Evolutionary conservation across 2,797 vertebrate species (phyloP).

Genomic region (Bovichtus diacanthus): DNA sequence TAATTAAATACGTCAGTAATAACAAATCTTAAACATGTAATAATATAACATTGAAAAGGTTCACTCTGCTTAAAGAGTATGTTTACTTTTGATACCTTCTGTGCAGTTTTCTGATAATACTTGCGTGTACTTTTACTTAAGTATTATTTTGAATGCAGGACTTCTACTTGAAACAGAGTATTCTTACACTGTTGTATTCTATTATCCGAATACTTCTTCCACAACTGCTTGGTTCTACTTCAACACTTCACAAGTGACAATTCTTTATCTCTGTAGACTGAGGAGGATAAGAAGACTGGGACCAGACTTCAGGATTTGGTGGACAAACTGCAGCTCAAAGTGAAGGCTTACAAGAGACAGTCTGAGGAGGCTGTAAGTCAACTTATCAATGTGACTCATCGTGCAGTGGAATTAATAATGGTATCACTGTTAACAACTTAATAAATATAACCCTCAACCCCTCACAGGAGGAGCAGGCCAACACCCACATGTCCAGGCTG

Average conservation of each 20-base stretch:
- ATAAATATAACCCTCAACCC: not conserved
- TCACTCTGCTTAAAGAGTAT: not conserved
- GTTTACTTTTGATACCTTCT: not conserved
- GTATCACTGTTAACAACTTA: not conserved
- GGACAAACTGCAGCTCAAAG: slow-evolving; percentile 82
- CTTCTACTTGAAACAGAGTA: not conserved
- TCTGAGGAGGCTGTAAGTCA: slow-evolving; percentile 85
- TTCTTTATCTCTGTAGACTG: slow-evolving; percentile 41
- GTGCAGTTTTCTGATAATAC: not conserved
- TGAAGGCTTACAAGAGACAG: slow-evolving; percentile 75
- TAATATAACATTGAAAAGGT: not conserved
- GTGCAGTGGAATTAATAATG: not conserved
- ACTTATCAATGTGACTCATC: not conserved
- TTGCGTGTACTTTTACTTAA: not conserved
- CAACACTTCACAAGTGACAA: not conserved
- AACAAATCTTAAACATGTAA: not conserved
- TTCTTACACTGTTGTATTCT: not conserved
- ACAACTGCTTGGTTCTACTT: not conserved
- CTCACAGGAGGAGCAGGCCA: slow-evolving; percentile 67
- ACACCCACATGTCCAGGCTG: slow-evolving; percentile 65
- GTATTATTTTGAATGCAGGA: not conserved
- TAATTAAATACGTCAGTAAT: not conserved
- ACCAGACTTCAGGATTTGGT: slow-evolving; percentile 70
- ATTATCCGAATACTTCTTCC: not conserved
- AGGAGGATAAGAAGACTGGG: slow-evolving; percentile 71